phyloP scores from a whole-genome alignment of 1,140 invertebrate genomes.

The Periplaneta americana region DNA sequence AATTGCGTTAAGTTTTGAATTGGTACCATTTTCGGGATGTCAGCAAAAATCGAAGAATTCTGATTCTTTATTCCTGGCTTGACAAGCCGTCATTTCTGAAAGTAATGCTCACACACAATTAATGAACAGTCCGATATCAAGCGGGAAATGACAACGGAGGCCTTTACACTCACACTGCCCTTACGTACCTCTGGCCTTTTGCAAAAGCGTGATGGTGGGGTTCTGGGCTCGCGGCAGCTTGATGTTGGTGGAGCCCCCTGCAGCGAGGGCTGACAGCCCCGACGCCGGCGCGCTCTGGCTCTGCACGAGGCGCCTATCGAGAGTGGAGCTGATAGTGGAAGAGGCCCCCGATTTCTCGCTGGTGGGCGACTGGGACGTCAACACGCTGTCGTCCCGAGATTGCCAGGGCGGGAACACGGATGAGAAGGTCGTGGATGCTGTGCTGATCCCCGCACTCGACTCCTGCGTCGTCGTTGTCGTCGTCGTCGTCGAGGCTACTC shows the following conservation, averaged over 20 bases:
- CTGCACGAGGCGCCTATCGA: conserved; percentile 13
- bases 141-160: background rate
- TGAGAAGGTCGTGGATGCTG: background rate
- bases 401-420: background rate
- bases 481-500: background rate
- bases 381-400: background rate
- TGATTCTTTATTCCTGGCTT: too few relatives aligned
- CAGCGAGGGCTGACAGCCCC: conserved; percentile 30
- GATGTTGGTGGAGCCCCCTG: conserved; percentile 31
- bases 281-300: conserved; percentile 23
- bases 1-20: too few relatives aligned
- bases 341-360: conserved; percentile 6
- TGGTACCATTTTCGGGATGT: too few relatives aligned
- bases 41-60: too few relatives aligned
- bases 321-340: background rate
- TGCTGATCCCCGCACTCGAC: background rate
- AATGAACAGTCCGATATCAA: too few relatives aligned
- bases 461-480: background rate
- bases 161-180: background rate
- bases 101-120: too few relatives aligned
- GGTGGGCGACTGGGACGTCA: background rate
- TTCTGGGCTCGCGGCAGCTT: conserved; percentile 73
- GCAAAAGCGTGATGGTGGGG: conserved; percentile 80
- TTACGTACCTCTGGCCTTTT: conserved; percentile 77
- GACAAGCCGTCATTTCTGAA: too few relatives aligned